phyloP scores from a whole-genome alignment of 2,113 vertebrate genomes.

The Proterorhinus semilunaris region DNA sequence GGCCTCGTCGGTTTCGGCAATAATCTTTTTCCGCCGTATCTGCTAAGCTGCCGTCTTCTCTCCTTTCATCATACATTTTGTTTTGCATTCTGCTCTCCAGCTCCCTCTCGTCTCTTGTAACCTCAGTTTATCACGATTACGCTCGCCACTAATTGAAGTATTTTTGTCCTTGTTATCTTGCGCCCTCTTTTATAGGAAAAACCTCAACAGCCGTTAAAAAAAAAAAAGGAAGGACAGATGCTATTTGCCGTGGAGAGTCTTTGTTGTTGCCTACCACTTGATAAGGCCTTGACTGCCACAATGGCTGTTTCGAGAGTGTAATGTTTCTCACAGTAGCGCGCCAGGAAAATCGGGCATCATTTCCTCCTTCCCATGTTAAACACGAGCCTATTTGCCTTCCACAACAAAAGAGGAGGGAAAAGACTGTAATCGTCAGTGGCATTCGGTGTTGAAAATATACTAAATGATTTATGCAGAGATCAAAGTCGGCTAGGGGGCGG shows the following conservation, averaged over 20 bases:
- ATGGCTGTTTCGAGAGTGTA: conserved; percentile 38
- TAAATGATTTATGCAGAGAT: conserved; percentile 11
- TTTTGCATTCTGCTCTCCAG: conserved; percentile 30
- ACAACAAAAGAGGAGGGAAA: neutral
- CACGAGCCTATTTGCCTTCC: neutral
- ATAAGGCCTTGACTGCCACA: conserved; percentile 62
- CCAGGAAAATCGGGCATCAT: conserved; percentile 14
- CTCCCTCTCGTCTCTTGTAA: conserved; percentile 16
- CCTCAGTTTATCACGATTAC: conserved; percentile 59
- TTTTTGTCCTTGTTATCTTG: conserved; percentile 60
- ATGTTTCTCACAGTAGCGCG: conserved; percentile 23
- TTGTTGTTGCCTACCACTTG: conserved; percentile 50
- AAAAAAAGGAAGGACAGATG: conserved; percentile 49
- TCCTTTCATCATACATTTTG: conserved; percentile 25
- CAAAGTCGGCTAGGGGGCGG: conserved; percentile 21
- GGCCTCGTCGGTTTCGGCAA: conserved; percentile 12
- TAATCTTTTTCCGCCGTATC: conserved; percentile 8
- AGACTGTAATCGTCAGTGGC: neutral
- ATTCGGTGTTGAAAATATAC: neutral
- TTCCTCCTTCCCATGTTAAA: conserved; percentile 13
- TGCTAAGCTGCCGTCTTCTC: conserved; percentile 25
- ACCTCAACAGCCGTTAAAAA: conserved; percentile 37
- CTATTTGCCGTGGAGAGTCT: conserved; percentile 55
- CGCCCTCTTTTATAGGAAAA: conserved; percentile 51
- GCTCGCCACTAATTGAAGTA: conserved; percentile 60